A percentile compares a stretch with the other conserved stretches of the same genome.
Evolutionary conservation across 2,888 invertebrate genomes (phyloP).

Genomic region (Himalopsyche anomala): DNA sequence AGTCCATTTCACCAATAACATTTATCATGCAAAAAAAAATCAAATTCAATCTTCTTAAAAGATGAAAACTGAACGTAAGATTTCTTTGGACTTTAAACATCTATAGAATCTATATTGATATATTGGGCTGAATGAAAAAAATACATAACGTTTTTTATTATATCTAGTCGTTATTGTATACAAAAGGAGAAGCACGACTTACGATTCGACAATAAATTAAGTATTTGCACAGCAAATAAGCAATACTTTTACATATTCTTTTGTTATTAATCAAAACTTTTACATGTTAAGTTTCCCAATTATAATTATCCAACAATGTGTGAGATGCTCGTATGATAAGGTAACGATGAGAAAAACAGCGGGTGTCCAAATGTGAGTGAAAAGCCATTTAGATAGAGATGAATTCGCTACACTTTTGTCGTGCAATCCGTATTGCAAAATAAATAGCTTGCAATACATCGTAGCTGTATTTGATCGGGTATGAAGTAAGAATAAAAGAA

Average conservation of each 20-base stretch:
- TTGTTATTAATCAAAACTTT: not conserved
- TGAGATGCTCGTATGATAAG: constrained; percentile 28
- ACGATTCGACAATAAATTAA: no score
- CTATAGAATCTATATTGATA: no score
- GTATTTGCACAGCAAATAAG: no score
- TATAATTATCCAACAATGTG: constrained; percentile 36
- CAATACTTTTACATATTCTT: not conserved
- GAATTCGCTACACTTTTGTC: constrained; percentile 40
- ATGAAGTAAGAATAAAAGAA: not conserved
- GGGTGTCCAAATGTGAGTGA: constrained; percentile 32
- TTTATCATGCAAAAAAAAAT: no score
- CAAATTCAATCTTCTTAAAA: no score
- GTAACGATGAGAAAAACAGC: constrained; percentile 38
- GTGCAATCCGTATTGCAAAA: constrained; percentile 37
- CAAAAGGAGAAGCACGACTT: no score
- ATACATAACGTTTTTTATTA: no score
- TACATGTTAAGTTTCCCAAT: constrained; percentile 1
- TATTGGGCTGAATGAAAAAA: no score
- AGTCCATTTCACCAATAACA: no score
- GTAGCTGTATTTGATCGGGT: not conserved
- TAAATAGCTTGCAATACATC: constrained; percentile 36
- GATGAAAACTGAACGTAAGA: no score
- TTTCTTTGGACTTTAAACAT: no score
- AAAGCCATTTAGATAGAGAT: constrained; percentile 38
- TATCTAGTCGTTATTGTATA: no score